A percentile compares a stretch with the other conserved stretches of the same genome.
phyloP scores from a whole-genome alignment of 2,113 vertebrate genomes.

The Trogon melanurus region DNA sequence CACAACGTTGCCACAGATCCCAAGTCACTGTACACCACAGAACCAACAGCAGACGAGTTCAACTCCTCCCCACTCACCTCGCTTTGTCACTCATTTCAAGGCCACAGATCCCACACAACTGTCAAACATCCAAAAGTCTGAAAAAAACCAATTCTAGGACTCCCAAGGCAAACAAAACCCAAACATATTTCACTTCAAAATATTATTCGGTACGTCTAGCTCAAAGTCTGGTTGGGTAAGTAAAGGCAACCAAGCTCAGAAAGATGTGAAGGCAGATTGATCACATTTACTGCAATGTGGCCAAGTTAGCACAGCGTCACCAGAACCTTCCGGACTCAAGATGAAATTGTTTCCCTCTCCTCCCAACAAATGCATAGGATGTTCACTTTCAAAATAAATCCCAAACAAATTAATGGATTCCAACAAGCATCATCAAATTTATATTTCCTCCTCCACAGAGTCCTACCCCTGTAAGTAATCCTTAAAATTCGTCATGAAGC shows the following conservation, averaged over 20 bases:
- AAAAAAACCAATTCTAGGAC: not conserved
- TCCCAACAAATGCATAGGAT: not conserved
- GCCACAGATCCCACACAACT: not conserved
- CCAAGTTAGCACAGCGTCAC: not conserved
- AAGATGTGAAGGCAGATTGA: not conserved
- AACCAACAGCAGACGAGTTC: not conserved
- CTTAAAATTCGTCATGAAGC: slow-evolving; percentile 89
- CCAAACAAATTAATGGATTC: slow-evolving; percentile 76
- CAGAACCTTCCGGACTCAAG: not conserved
- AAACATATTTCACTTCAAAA: not conserved
- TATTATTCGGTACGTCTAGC: too few species aligned
- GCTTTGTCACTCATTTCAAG: not conserved
- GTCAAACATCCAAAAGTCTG: not conserved
- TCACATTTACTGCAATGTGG: not conserved
- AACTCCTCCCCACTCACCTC: not conserved
- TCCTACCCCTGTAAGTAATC: slow-evolving; percentile 84
- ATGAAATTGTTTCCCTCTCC: not conserved
- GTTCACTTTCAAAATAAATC: slow-evolving; percentile 50
- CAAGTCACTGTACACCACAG: accelerated
- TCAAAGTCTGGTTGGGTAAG: not conserved
- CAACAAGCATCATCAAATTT: slow-evolving; percentile 75
- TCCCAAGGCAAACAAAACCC: not conserved
- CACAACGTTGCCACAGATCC: not conserved
- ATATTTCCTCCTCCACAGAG: slow-evolving; percentile 76
- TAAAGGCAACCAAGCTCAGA: not conserved